These are phyloP conservation scores for Carcinoscorpius rotundicauda DNA, from an alignment of 1,140 invertebrate species.

Conservation along the genomic window DNA sequence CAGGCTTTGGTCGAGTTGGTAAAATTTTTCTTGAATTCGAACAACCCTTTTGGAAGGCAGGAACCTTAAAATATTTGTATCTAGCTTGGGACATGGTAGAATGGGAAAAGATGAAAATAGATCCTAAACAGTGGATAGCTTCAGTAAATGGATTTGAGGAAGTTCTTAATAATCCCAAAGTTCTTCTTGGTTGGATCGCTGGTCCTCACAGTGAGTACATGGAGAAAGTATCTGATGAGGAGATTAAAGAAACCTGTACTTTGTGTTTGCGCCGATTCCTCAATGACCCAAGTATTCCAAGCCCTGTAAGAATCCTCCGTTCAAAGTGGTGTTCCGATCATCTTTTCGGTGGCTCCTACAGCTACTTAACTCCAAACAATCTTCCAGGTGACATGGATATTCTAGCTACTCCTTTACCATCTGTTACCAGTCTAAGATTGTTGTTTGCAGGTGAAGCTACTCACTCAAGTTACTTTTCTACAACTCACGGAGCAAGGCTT, in stretches of 20 bases:
- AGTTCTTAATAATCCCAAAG: slow-evolving; percentile 43
- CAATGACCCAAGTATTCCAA: too few relatives aligned
- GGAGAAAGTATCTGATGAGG: slow-evolving; percentile 58
- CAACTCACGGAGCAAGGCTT: slow-evolving; percentile 50
- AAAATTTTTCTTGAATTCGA: slow-evolving; percentile 91
- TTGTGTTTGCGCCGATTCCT: slow-evolving; percentile 30
- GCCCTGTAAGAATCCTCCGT: background rate
- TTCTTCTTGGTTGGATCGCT: slow-evolving; percentile 72
- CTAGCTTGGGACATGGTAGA: too few relatives aligned
- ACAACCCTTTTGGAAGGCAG: slow-evolving; percentile 61
- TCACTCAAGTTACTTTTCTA: slow-evolving; percentile 55
- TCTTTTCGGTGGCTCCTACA: slow-evolving; percentile 55
- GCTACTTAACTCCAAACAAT: slow-evolving; percentile 34
- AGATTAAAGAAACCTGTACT: slow-evolving; percentile 59
- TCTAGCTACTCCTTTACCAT: too few relatives aligned
- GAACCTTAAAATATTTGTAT: too few relatives aligned
- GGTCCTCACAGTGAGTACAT: slow-evolving; percentile 73
- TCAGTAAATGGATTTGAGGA: slow-evolving; percentile 19
- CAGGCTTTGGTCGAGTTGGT: slow-evolving; percentile 82
- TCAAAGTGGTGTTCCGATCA: slow-evolving; percentile 55
- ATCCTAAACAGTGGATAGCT: too few relatives aligned
- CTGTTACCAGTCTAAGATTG: slow-evolving; percentile 31
- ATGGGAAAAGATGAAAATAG: too few relatives aligned
- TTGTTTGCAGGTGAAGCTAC: slow-evolving; percentile 84
- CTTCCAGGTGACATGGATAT: too few relatives aligned